Evolutionary conservation across 2,113 vertebrate genomes (phyloP), one percentile per base, ranked within the genome.

Genomic region (Aspidoscelis tigris): DNA sequence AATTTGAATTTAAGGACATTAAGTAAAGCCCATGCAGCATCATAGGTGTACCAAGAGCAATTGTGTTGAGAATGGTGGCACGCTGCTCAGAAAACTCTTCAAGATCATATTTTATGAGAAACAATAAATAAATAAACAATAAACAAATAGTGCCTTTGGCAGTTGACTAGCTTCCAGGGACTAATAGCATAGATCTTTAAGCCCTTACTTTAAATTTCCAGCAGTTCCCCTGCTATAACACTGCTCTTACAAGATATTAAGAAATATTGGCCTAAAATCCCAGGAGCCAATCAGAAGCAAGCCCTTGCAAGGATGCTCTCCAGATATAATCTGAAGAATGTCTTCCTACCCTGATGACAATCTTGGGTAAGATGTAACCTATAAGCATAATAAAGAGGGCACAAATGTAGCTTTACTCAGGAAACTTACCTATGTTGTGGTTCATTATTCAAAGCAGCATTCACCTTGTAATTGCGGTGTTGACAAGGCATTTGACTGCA

Each of bases 401-500:
- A 73, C 44, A 6, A 18, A 58, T 12, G 58, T 50, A 18, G 39
- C 6, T 33, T 33, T 65, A 64, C 18, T 18, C 43, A 47, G 2
- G 16, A 65, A 65, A 82, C 39, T 10, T 61, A 78, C 47, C 3
- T n/a, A 53, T 65, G 41, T 47, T 74, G 16, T 41, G n/a, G 64
- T 41, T n/a, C 7, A 74, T 24, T 21, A 73, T 24, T 39, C 18
- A 20, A 75, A 47, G 7, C 5, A 58, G 33, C 43, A 41, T 61
- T n/a, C 16, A 14, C 6, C 8, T 33, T 44, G n/a, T 85, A 47
- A 4, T 61, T 58, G 87, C n/a, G 66, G 44, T 0, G 1, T 64
- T 6, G 65, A 2, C 24, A 86, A 82, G n/a, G 11, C 84, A 88
- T 75, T 0, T 18, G 73, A 58, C 77, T 81, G 43, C 41, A 7